Evolutionary conservation across 1,140 invertebrate species (phyloP).

Genomic region (Dufourea novaeangliae): DNA sequence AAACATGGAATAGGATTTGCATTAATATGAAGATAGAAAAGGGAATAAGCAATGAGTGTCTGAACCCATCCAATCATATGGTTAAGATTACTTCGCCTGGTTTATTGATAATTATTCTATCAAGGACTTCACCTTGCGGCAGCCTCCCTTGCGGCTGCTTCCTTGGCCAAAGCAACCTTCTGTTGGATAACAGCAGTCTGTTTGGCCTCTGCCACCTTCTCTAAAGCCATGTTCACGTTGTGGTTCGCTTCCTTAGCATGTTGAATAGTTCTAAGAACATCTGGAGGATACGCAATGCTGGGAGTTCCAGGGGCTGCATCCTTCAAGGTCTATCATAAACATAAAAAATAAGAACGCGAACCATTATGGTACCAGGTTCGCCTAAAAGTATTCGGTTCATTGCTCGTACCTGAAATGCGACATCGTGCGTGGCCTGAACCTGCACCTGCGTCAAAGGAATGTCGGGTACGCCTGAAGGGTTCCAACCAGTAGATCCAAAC

Average conservation of each 20-base stretch:
- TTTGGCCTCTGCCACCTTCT: slow-evolving; percentile 77
- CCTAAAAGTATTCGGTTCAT: neutral
- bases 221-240: slow-evolving; percentile 76
- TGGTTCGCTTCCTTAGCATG: slow-evolving; percentile 79
- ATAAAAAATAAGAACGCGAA: neutral
- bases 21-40: too few relatives aligned
- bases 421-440: slow-evolving; percentile 75
- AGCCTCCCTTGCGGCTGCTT: slow-evolving; percentile 76
- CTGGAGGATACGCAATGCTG: slow-evolving; percentile 76
- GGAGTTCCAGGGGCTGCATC: slow-evolving; percentile 72
- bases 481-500: slow-evolving; percentile 65
- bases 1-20: neutral
- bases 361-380: neutral
- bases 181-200: slow-evolving; percentile 76
- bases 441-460: slow-evolving; percentile 75
- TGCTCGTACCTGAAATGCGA: slow-evolving; percentile 75
- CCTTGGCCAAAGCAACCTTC: slow-evolving; percentile 77
- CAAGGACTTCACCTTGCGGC: slow-evolving; percentile 69
- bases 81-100: too few relatives aligned
- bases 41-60: too few relatives aligned
- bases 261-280: slow-evolving; percentile 75
- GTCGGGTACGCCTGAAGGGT: slow-evolving; percentile 63
- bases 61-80: too few relatives aligned
- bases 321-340: slow-evolving; percentile 66
- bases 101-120: neutral